Evolutionary conservation across 2,888 invertebrate genomes (phyloP).

Genomic region (Brassicogethes aeneus): DNA sequence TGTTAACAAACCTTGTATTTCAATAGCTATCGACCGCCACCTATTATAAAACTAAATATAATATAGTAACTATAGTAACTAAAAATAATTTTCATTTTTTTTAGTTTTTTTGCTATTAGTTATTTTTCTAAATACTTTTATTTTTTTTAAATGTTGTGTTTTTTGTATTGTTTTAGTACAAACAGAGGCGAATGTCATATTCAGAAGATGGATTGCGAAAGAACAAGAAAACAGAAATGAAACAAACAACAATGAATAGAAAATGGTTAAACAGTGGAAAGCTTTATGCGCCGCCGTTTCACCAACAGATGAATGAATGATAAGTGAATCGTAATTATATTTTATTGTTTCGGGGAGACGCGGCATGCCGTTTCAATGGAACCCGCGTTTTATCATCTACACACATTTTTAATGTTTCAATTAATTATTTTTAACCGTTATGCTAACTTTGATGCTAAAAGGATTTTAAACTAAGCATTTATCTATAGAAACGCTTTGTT

Average conservation of each 20-base stretch:
- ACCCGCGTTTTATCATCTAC: conserved; percentile 31
- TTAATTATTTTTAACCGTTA: conserved; percentile 12
- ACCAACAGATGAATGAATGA: conserved; percentile 37
- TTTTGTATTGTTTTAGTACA: no score
- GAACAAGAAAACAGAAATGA: background rate
- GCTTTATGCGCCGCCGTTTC: conserved; percentile 35
- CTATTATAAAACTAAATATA: no score
- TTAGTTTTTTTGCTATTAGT: no score
- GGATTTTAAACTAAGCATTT: no score
- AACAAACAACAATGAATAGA: conserved; percentile 37
- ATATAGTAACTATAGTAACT: no score
- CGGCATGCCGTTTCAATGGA: conserved; percentile 35
- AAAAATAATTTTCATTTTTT: no score
- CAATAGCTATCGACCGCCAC: no score
- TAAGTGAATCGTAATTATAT: conserved; percentile 41
- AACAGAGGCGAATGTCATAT: background rate
- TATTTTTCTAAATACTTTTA: no score
- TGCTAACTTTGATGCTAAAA: no score
- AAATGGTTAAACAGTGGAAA: conserved; percentile 39
- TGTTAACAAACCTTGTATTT: no score
- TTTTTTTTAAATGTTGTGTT: no score
- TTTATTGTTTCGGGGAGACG: conserved; percentile 38
- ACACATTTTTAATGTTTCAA: conserved; percentile 15
- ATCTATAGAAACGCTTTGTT: no score
- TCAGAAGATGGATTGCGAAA: background rate